These are phyloP conservation scores for Mesitornis unicolor DNA, from an alignment of 2,113 vertebrate genomes.

Conservation along the genomic window DNA sequence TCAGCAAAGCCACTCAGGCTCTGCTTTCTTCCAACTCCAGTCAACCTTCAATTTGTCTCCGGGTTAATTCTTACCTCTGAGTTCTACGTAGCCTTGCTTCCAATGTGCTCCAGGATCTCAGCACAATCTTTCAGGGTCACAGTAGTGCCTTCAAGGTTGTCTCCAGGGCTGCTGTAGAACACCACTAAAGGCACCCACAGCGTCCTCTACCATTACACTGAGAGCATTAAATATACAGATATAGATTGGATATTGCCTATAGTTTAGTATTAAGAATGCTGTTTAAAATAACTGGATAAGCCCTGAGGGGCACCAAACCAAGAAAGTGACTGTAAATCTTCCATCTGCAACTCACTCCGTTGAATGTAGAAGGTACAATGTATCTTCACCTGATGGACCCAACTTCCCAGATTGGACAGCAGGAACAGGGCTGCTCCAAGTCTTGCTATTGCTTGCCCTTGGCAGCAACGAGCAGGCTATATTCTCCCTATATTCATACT, in stretches of 20 bases:
- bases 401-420: not conserved
- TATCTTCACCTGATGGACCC: not conserved
- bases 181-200: not conserved
- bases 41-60: not conserved
- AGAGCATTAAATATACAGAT: not conserved
- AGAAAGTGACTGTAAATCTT: not conserved
- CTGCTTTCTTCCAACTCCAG: not conserved
- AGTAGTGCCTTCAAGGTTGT: not conserved
- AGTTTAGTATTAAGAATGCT: not conserved
- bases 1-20: not conserved
- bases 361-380: not conserved
- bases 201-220: not conserved
- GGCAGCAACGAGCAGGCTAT: not conserved
- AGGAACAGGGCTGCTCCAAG: fast-evolving
- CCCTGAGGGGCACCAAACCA: not conserved
- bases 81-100: not conserved
- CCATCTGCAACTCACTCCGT: not conserved
- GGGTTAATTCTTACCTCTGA: not conserved
- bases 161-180: not conserved
- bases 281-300: not conserved
- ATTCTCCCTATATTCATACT: too few species aligned
- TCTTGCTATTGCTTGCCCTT: not conserved
- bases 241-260: not conserved
- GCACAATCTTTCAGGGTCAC: not conserved
- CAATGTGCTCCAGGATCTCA: not conserved